These are phyloP conservation scores for Aplysia californica DNA, from an alignment of 1,140 invertebrate species.

Conservation along the genomic window DNA sequence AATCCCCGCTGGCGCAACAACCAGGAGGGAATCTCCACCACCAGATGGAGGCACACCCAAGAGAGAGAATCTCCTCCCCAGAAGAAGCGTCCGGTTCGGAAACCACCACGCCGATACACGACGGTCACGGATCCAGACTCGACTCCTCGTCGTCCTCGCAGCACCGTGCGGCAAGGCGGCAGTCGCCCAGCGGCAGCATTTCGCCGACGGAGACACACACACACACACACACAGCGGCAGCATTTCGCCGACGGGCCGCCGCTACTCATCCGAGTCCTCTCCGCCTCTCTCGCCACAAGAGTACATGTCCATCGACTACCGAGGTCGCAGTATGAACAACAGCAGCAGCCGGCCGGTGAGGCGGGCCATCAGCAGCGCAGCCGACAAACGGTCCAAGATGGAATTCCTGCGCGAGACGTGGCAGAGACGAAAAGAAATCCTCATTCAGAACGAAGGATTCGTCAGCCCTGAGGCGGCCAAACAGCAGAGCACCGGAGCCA, in stretches of 20 bases:
- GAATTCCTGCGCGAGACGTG: slow-evolving; percentile 37
- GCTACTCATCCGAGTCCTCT: background rate
- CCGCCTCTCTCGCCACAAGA: background rate
- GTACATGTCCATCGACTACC: background rate
- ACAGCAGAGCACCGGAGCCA: too few relatives aligned
- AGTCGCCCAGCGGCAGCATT: background rate
- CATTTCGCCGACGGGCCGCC: background rate
- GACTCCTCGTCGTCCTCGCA: background rate
- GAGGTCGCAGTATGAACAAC: background rate
- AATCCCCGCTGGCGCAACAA: too few relatives aligned
- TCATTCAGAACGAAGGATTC: slow-evolving; percentile 36
- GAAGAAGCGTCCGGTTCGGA: background rate
- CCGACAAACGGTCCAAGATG: slow-evolving; percentile 27
- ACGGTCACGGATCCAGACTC: background rate
- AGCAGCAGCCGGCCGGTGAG: slow-evolving; percentile 5
- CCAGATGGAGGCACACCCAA: too few relatives aligned
- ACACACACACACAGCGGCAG: too few relatives aligned
- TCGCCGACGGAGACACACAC: too few relatives aligned
- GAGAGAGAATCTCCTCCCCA: background rate
- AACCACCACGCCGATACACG: background rate
- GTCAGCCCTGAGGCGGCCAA: slow-evolving; percentile 24
- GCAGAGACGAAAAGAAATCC: slow-evolving; percentile 36
- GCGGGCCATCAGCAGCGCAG: slow-evolving; percentile 25
- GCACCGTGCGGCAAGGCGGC: background rate
- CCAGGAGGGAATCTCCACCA: too few relatives aligned